phyloP scores from a whole-genome alignment of 2,888 invertebrate species.

The Thysanoteuthis rhombus region DNA sequence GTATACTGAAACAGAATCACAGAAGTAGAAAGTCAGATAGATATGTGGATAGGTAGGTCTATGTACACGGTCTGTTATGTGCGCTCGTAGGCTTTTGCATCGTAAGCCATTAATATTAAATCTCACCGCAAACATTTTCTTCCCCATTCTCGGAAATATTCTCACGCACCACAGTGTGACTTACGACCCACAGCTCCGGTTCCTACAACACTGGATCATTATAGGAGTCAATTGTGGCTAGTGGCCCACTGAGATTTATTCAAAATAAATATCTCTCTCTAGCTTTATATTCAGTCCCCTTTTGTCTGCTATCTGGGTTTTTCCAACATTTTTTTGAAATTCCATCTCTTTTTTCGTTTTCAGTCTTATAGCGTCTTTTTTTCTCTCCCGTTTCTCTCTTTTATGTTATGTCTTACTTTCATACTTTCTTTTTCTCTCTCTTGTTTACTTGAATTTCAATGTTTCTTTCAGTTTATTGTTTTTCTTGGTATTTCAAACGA shows the following conservation, averaged over 20 bases:
- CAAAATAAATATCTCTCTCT: background rate
- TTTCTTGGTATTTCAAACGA: no score
- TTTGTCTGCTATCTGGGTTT: no score
- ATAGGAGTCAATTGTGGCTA: background rate
- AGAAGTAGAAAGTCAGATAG: no score
- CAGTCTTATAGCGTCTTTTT: background rate
- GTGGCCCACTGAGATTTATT: background rate
- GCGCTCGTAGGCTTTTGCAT: background rate
- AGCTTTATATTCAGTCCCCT: background rate
- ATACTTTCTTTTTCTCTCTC: background rate
- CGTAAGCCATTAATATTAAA: background rate
- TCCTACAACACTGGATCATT: background rate
- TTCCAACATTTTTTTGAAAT: no score
- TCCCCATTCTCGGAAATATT: background rate
- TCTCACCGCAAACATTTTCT: background rate
- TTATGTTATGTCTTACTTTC: background rate
- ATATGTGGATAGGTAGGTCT: no score
- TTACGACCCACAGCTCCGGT: background rate
- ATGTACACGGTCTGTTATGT: background rate
- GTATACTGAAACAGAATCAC: no score
- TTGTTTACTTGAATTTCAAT: background rate
- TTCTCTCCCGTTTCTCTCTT: fast-evolving
- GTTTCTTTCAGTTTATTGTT: no score
- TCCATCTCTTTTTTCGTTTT: background rate
- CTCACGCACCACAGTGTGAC: background rate